Evolutionary conservation across 2,113 vertebrate species (phyloP), one percentile per base, ranked within the genome.

Genomic region (Polypterus senegalus): DNA sequence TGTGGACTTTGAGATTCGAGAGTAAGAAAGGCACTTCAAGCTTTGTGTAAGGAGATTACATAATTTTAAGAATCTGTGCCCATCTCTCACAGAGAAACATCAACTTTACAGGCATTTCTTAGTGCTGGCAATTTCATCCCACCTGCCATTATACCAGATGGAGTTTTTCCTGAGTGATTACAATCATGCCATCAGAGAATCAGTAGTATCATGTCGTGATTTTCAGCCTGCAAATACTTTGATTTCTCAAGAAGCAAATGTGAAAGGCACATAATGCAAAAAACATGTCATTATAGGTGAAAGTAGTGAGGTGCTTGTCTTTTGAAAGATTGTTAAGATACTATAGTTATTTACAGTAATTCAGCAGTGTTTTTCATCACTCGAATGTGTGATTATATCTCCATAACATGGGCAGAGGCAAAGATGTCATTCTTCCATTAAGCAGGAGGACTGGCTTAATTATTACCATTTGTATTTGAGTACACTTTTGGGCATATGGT

Each of bases 241-340:
- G 43, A 63, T 67, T 58, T 62, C 62, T 11, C 49, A 70, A 65
- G 66, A 70, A 4, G 64, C 52, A 8, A 68, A 66, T 27, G 58
- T 74, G 49, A 67, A 71, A 58, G 69, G 69, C 1, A 68, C 65
- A 51, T 65, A 64, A 54, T 67, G 70, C 8, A 69, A 55, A 48
- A 72, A 58, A 7, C 62, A 68, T 54, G 46, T 69, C 44, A 46
- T 67, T 27, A 63, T 65, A 8, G n/a, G 6, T 63, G 6, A 69
- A 54, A 47, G 48, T 57, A 58, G 66, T 45, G 62, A 66, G 6
- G 62, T 59, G 3, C 27, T 69, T 60, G 59, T 65, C 5, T 10
- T 58, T 46, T 6, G 48, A 55, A 66, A 71, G 58, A 74, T 69
- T 9, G 52, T 27, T 27, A 27, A 27, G 27, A 59, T 3, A 48